Base-by-base conservation (phyloP, 2,888 invertebrate species). In the Venusia cambrica region DNA sequence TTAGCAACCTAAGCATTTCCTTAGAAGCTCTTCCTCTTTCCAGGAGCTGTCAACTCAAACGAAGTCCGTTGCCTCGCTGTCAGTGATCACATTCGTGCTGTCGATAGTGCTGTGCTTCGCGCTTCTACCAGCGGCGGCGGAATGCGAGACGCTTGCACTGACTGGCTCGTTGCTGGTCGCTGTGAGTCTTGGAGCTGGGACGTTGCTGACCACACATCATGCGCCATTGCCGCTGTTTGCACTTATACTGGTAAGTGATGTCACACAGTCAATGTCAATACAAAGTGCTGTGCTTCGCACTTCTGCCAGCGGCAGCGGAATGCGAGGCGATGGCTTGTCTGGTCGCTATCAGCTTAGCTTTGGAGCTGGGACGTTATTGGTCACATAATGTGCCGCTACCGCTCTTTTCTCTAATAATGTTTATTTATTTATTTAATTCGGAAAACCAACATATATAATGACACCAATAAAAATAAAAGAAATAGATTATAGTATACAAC, bases 221-320 rank as follows among this genome's bases (percentile, higher is more conserved):
- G 90, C 89, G 9, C 90, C 90, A 5, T 60, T 94, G 51, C 93
- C 94, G 0, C 88, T 95, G 17, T 96, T 95, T 63, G 92, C 93
- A 13, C 85, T 94, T 1, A 90, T 95, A 52, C 77, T 95, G 76
- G 90, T 90, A 60, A 83, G 87, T 10, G 2, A 27, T n/a, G 5
- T 7, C 2, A 8, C 12, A 22, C 6, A 6, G 8, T 13, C n/a
- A 22, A 5, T 5, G 11, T 10, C n/a, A n/a, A n/a, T n/a, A n/a
- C n/a, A n/a, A n/a, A n/a, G n/a, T n/a, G n/a, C n/a, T n/a, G n/a
- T n/a, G n/a, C n/a, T n/a, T n/a, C n/a, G n/a, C n/a, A n/a, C n/a
- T n/a, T n/a, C n/a, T n/a, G n/a, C n/a, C n/a, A n/a, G n/a, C n/a
- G n/a, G n/a, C n/a, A n/a, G n/a, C n/a, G n/a, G n/a, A n/a, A n/a